Base-by-base conservation (phyloP, 2,113 vertebrate species). In the Australoheros scitulus region DNA sequence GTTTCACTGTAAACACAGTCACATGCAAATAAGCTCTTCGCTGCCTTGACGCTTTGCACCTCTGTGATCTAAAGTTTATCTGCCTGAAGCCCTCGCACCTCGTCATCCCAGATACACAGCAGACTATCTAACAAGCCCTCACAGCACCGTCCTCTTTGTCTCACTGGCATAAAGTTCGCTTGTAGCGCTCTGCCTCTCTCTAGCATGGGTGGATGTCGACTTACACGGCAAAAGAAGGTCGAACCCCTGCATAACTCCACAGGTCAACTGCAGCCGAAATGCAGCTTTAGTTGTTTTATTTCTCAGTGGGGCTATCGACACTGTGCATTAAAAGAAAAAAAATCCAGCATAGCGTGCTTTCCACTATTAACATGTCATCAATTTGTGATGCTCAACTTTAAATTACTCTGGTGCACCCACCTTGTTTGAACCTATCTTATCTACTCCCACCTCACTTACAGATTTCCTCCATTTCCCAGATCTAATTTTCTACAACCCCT, bases 21-120 rank as follows among this genome's bases (percentile, higher is more conserved):
- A 41, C 70, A 59, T 26, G 36, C 20, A 85, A 85, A 81, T 55
- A 80, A 61, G 77, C 70, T 68, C 56, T 65, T 11, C 9, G 36
- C 61, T 32, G 5, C 65, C 63, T 74, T 57, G 64, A 43, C 14
- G 11, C 77, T 75, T 77, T 76, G 38, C 32, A 17, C 47, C 65
- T 17, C 38, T 81, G 88, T 77, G 88, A 81, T 89, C 64, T 64
- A 11, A 18, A 79, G 75, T 90, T 50, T 43, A 56, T 83, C 84
- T 75, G 84, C 80, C 82, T 58, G 76, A 24, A 84, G 83, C 50
- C 38, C 55, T 13, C 38, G 47, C 76, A 85, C 79, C 26, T 74
- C 22, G 10, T 64, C 85, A 86, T 76, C 78, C 38, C 11, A 11
- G 29, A 80, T 29, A 63, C 43, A 65, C 79, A 76, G 60, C 65